Evolutionary conservation across 2,888 invertebrate species (phyloP), one percentile per base, ranked within the genome.

Genomic region (Nemapogon koenigi): DNA sequence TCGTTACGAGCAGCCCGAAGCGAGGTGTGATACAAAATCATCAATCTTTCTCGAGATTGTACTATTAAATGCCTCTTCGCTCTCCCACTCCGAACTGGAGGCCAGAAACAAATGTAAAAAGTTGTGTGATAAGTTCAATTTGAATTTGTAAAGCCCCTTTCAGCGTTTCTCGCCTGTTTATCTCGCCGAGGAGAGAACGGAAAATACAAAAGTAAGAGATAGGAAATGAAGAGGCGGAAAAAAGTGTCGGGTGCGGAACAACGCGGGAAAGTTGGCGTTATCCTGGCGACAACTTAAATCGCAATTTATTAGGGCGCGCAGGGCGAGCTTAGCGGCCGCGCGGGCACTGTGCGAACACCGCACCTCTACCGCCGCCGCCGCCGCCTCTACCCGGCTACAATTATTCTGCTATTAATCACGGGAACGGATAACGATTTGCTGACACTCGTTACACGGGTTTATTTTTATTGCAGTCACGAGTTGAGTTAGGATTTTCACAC

Each of bases 91-190:
- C 71, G 69, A 69, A 75, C 70, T 72, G 64, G 57, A 71, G 69
- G 72, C 73, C 75, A 78, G 76, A 78, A 78, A 78, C 78, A 78
- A 78, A 78, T 78, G 78, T 78, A 78, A 78, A 78, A 78, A 78
- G 76, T 78, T 78, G 73, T 75, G 78, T 76, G 78, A 78, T 78
- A 78, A 78, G 76, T 78, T 75, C 78, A 76, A 78, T 78, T 78
- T 76, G 78, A 78, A 78, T 78, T 78, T 78, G 78, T 76, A 78
- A 78, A 78, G 78, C 78, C 75, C 78, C 72, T 78, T 78, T 78
- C 75, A 75, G 56, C 78, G 71, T 71, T 71, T 72, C 73, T 72
- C 78, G 72, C 73, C 76, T 75, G 78, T 76, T 78, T 78, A 78
- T 78, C 78, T 75, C 69, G 62, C 61, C 62, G 58, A 62, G 67